phyloP scores from a whole-genome alignment of 2,888 invertebrate genomes.

The Xestoiulus laeticollis region DNA sequence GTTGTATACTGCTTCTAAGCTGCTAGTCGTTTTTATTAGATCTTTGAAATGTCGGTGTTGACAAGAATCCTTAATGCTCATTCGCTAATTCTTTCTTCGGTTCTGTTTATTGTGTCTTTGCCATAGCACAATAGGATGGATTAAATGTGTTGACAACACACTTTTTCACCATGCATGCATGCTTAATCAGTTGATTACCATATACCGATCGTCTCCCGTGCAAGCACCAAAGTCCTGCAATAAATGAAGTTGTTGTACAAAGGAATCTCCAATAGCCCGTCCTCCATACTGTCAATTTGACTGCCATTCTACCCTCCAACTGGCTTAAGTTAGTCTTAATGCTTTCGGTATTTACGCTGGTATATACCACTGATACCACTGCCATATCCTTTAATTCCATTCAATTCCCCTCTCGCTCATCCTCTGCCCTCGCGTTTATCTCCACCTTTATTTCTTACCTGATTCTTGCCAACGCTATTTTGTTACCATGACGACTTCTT shows the following conservation, averaged over 20 bases:
- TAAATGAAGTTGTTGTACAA: background rate
- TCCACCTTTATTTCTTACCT: background rate
- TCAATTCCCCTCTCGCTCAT: slow-evolving; percentile 21
- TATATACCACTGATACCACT: slow-evolving; percentile 22
- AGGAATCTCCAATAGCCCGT: background rate
- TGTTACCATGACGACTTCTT: slow-evolving; percentile 19
- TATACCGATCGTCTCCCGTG: background rate
- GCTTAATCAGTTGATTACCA: slow-evolving; percentile 8
- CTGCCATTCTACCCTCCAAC: background rate
- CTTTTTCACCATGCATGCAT: slow-evolving; percentile 11
- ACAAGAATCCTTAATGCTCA: slow-evolving; percentile 20
- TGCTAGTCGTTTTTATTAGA: slow-evolving; percentile 6
- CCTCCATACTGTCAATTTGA: slow-evolving; percentile 12
- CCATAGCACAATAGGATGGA: background rate
- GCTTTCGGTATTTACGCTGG: slow-evolving; percentile 16
- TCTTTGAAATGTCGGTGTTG: background rate
- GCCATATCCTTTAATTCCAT: slow-evolving; percentile 11
- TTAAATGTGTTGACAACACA: slow-evolving; percentile 30
- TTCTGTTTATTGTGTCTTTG: slow-evolving; percentile 30
- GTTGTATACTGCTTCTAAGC: background rate
- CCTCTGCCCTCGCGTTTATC: background rate
- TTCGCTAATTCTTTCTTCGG: slow-evolving; percentile 34
- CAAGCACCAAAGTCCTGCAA: background rate
- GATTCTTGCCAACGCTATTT: slow-evolving; percentile 2
- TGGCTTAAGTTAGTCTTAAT: slow-evolving; percentile 17